Base-by-base conservation (phyloP, 2,113 vertebrate genomes). In the Ceyx melanurus region DNA sequence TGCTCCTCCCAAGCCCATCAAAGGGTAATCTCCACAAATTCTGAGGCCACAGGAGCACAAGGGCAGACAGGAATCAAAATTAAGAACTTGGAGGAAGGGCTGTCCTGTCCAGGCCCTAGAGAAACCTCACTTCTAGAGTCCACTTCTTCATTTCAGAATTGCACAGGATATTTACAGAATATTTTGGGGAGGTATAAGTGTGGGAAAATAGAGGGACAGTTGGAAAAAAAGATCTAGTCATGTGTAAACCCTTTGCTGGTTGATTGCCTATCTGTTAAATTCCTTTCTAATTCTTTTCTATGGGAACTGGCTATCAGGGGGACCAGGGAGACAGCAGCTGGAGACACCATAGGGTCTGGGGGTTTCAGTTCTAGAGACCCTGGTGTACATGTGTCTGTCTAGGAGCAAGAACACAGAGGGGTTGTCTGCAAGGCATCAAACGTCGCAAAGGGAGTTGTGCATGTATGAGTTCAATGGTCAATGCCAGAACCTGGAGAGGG, bases 371-470 rank as follows among this genome's bases (percentile, higher is more conserved):
- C 37, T 37, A 37, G 26, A 67, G 22, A 64, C 2, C 22, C 35
- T 22, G 11, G 26, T 25, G 10, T 3, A 4, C 7, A 3, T 1
- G 5, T 35, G 21, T 29, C 11, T 35, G 6, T 31, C 20, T 33
- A 68, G 46, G 20, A 13, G 50, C 26, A 68, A 56, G 45, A 50
- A 35, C 15, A 51, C 7, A 78, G 28, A 46, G 28, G 7, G 4
- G 10, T 15, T 29, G 9, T 9, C 14, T 60, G 0, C 12, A 15
- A 61, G 4, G 21, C 3, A 3, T 5, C 20, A 86, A 82, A 35
- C 7, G 4, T 5, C 12, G 9, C 5, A 71, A 3, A 0, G 13
- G 5, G 11, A 2, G 3, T 8, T 42, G 6, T 17, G 17, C 15
- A 5, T 37, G 11, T 56, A 9, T 6, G 40, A 61, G 12, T 17